Percentiles rank a stretch among this genome's conserved stretches.
phyloP scores from a whole-genome alignment of 2,113 vertebrate genomes.

The Pungitius pungitius region DNA sequence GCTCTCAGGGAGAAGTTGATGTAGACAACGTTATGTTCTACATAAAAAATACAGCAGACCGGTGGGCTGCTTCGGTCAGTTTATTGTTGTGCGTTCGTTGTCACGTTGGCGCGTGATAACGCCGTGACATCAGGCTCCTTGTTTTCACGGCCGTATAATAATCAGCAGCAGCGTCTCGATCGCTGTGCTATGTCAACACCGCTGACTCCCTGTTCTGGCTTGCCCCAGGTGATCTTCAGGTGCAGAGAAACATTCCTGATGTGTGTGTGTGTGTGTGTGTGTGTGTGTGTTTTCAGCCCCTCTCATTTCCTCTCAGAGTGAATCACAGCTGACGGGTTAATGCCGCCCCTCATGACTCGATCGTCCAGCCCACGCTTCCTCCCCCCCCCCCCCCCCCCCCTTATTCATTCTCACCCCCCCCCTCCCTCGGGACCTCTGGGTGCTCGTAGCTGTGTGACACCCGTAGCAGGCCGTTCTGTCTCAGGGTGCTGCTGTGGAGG shows the following conservation, averaged over 20 bases:
- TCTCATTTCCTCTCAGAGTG: conserved; percentile 59
- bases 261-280: conserved; percentile 34
- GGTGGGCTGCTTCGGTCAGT: conserved; percentile 32
- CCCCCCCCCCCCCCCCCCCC: neutral
- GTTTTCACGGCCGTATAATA: conserved; percentile 60
- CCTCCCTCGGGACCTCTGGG: conserved; percentile 19
- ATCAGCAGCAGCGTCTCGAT: conserved; percentile 63
- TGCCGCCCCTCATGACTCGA: conserved; percentile 58
- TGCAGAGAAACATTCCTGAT: conserved; percentile 63
- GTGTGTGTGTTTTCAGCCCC: conserved; percentile 43
- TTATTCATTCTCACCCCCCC: conserved; percentile 16
- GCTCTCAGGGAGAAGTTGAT: neutral
- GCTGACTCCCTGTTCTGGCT: conserved; percentile 70
- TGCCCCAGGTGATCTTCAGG: conserved; percentile 56
- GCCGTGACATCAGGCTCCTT: conserved; percentile 58
- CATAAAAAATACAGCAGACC: too few relatives aligned
- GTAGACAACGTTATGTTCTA: too few relatives aligned
- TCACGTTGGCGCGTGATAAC: conserved; percentile 31
- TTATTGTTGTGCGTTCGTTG: conserved; percentile 32
- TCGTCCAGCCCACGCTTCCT: conserved; percentile 52
- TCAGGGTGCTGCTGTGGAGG: conserved; percentile 59
- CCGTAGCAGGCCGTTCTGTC: conserved; percentile 34
- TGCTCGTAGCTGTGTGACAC: conserved; percentile 45
- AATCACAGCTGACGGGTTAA: conserved; percentile 62
- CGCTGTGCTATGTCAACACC: conserved; percentile 65